Evolutionary conservation across 2,797 vertebrate genomes (phyloP).

Genomic region (Pseudopleuronectes americanus): DNA sequence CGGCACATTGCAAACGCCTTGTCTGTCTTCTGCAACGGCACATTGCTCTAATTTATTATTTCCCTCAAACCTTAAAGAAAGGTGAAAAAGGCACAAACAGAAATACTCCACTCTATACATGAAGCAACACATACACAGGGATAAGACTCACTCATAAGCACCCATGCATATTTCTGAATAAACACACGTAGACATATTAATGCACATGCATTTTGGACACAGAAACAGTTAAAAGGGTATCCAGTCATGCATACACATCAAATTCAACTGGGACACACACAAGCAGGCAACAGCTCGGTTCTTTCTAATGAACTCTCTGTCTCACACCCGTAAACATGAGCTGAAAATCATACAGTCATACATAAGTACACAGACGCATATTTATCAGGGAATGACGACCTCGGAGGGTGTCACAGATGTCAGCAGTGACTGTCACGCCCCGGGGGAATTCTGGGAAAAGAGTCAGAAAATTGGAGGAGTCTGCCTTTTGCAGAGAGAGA

Average conservation of each 20-base stretch:
- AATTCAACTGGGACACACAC: constrained; percentile 6
- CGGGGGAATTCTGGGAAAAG: constrained; percentile 50
- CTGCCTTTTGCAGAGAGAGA: constrained; percentile 30
- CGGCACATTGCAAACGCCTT: constrained; percentile 33
- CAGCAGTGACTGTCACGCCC: constrained; percentile 64
- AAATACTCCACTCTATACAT: not conserved
- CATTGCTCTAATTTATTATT: constrained; percentile 15
- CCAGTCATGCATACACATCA: constrained; percentile 5
- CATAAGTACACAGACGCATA: not conserved
- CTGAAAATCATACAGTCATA: constrained; percentile 11
- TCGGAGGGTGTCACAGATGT: constrained; percentile 65
- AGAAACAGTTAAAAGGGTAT: constrained; percentile 2
- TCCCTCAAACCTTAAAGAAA: constrained; percentile 11
- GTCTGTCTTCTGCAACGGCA: constrained; percentile 23
- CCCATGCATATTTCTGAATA: not conserved
- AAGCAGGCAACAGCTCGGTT: not conserved
- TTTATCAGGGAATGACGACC: constrained; percentile 52
- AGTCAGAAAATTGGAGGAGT: constrained; percentile 18
- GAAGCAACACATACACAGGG: not conserved
- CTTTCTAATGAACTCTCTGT: constrained; percentile 23
- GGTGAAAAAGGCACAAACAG: not conserved
- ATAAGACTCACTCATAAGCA: not conserved
- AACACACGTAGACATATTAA: not conserved
- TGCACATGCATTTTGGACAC: not conserved
- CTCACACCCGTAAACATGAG: not conserved